Evolutionary conservation across 2,888 invertebrate species (phyloP).

Genomic region (Dendrolimus houi): DNA sequence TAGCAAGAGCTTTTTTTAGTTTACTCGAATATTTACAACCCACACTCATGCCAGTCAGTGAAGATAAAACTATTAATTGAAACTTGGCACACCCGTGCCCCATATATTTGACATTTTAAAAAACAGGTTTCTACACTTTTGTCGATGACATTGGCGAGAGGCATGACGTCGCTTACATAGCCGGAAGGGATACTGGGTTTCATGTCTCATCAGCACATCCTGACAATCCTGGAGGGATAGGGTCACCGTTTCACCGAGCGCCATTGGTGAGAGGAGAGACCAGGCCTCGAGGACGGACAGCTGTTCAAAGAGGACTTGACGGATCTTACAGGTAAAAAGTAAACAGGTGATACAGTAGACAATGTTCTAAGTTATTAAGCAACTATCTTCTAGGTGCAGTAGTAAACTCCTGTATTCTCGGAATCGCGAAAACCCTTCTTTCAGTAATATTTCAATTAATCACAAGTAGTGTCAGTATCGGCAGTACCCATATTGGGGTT

Average conservation of each 20-base stretch:
- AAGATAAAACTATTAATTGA: too few relatives aligned
- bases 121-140: conserved; percentile 80
- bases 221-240: conserved; percentile 80
- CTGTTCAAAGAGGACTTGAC: conserved; percentile 82
- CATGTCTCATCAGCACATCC: conserved; percentile 83
- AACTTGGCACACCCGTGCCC: neutral
- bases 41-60: too few relatives aligned
- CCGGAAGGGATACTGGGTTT: conserved; percentile 85
- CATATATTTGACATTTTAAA: neutral
- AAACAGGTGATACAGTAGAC: neutral
- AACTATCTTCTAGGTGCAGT: too few relatives aligned
- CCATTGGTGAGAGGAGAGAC: conserved; percentile 79
- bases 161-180: conserved; percentile 85
- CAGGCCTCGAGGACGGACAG: conserved; percentile 81
- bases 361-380: too few relatives aligned
- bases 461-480: too few relatives aligned
- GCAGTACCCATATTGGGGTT: too few relatives aligned
- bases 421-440: too few relatives aligned
- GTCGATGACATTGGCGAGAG: conserved; percentile 85
- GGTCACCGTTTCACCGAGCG: conserved; percentile 79
- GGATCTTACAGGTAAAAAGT: conserved; percentile 80
- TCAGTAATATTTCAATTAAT: too few relatives aligned
- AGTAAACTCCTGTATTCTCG: too few relatives aligned
- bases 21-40: too few relatives aligned
- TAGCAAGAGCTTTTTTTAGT: too few relatives aligned